Evolutionary conservation across 2,888 invertebrate species (phyloP).

Genomic region (Perizoma affinitatum): DNA sequence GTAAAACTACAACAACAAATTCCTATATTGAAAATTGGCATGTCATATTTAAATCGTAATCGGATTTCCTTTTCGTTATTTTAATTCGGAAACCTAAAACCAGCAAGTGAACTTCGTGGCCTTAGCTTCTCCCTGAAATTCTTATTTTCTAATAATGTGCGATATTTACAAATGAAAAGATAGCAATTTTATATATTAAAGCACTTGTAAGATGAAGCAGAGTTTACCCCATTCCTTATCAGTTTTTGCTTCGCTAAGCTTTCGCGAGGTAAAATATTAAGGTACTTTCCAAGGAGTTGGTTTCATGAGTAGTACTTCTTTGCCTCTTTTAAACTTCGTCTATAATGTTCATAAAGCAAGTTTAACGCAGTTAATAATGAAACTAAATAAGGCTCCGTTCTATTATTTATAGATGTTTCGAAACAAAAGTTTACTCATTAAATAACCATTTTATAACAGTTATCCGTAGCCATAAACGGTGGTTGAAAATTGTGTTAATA

Average conservation of each 20-base stretch:
- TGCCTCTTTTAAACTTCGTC: conserved; percentile 30
- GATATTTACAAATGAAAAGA: conserved; percentile 22
- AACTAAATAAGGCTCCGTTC: conserved; percentile 30
- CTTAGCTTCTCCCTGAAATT: too few relatives aligned
- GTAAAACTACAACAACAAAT: too few relatives aligned
- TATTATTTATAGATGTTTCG: conserved; percentile 27
- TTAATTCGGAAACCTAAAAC: too few relatives aligned
- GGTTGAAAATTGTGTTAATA: conserved; percentile 14
- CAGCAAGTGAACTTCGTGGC: too few relatives aligned
- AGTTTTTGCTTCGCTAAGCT: conserved; percentile 47
- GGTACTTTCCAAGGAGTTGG: conserved; percentile 32
- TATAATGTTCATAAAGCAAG: conserved; percentile 28
- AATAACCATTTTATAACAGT: conserved; percentile 29
- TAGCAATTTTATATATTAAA: conserved; percentile 31
- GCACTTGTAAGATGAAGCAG: conserved; percentile 36
- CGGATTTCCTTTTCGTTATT: too few relatives aligned
- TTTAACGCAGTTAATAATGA: conserved; percentile 28
- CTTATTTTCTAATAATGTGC: background rate
- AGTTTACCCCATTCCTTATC: conserved; percentile 47
- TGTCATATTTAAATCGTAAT: too few relatives aligned
- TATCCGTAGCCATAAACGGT: conserved; percentile 12
- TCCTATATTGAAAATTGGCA: too few relatives aligned
- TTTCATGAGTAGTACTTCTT: conserved; percentile 29
- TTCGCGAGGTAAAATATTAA: conserved; percentile 37
- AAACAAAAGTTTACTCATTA: conserved; percentile 35